Base-by-base conservation (phyloP, 2,888 invertebrate species). In the Dynastes maya region DNA sequence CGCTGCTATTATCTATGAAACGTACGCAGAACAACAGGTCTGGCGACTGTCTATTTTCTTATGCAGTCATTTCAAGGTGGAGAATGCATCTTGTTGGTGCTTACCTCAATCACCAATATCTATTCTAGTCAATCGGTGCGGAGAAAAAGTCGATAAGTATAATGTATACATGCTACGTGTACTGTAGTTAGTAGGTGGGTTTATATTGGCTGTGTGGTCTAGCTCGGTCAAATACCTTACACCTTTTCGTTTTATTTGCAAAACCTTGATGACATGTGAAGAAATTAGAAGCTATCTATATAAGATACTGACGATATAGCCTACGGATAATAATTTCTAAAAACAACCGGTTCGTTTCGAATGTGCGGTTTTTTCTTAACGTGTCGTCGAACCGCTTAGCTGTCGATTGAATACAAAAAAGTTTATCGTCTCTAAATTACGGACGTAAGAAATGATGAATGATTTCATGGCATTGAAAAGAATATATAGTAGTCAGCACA, bases 211-310 rank as follows among this genome's bases (percentile, higher is more conserved):
- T 74, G 72, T 61, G 72, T 63, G 72, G 72, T 61, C 61, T 27
- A n/a, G n/a, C 37, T 58, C 61, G 27, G 45, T 74, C 61, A 61
- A 68, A 68, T 68, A 68, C 67, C 51, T 68, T 6, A 51, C 11
- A 27, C 2, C 58, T 22, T 16, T 40, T 58, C 29, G 49, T 61
- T 74, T 74, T 74, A 74, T 61, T 61, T 74, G 72, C 49, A 40
- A 63, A 45, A 45, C 72, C 40, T 45, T 45, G 72, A 61, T 74
- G 61, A 74, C 72, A 74, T 74, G 72, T 74, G 63, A 61, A 45
- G 72, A 63, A 74, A 74, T 74, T 74, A 74, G 63, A 74, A 63
- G 72, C 29, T 74, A 74, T 58, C 61, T 74, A 74, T 27, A 58
- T 74, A 63, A 13, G 72, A 72, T 72, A 61, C 27, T 29, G 61